phyloP scores from a whole-genome alignment of 2,888 invertebrate species.

The Margaritifera margaritifera region DNA sequence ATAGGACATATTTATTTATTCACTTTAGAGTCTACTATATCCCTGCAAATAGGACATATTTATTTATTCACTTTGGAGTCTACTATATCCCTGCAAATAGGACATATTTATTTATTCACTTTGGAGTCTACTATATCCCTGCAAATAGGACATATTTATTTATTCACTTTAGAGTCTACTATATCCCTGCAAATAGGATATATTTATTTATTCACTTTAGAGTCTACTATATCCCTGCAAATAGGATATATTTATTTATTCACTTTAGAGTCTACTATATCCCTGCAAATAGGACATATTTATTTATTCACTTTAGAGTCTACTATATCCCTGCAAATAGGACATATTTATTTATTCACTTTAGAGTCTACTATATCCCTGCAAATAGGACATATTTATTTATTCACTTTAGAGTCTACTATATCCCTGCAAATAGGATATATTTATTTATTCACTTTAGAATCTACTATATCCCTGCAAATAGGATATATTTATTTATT shows the following conservation, averaged over 20 bases:
- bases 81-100: constrained; percentile 46
- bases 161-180: constrained; percentile 59
- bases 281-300: not conserved
- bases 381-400: not conserved
- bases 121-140: constrained; percentile 59
- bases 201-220: no score
- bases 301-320: constrained; percentile 56
- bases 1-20: not conserved
- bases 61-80: constrained; percentile 56
- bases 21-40: constrained; percentile 63
- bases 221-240: constrained; percentile 55
- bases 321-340: constrained; percentile 46
- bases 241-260: not conserved
- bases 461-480: constrained; percentile 55
- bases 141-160: not conserved
- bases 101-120: no score
- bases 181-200: constrained; percentile 32
- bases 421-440: constrained; percentile 32
- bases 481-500: not conserved
- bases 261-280: constrained; percentile 63
- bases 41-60: not conserved
- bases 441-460: no score
- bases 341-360: no score
- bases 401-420: constrained; percentile 59
- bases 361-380: constrained; percentile 59